Base-by-base conservation (phyloP, 1,140 invertebrate genomes). In the Neodiprion pinetum region DNA sequence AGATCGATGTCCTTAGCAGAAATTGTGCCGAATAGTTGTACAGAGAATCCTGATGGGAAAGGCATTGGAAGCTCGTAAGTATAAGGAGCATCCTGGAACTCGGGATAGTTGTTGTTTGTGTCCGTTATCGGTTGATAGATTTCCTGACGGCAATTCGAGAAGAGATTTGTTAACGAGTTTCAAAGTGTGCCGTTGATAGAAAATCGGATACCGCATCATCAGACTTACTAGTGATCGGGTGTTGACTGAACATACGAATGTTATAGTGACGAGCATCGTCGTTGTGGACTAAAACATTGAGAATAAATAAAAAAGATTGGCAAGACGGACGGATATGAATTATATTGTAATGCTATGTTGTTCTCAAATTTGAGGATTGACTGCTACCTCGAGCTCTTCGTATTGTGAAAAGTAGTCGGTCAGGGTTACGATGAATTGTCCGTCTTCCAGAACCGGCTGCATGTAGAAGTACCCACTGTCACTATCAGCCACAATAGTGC, bases 61-160 rank as follows among this genome's bases (percentile, higher is more conserved):
- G 80, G 80, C 77, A 82, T 82, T 9, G 78, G 76, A 3, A 82
- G 21, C 23, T 12, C 70, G 72, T 76, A 80, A 66, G 72, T 73
- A 65, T 82, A 82, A 14, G 75, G 73, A 10, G 68, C 48, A 65
- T 79, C 47, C 21, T 71, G 14, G 49, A 81, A 81, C 50, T 80
- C 71, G 10, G 80, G 80, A 28, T 73, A 2, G 67, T 81, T 71
- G 75, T 80, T 81, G 53, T 80, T 81, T 17, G 76, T 78, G 53
- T 81, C 79, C 12, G 28, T 67, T 9, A 80, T 76, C 12, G 50
- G 67, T 48, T 73, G 74, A 49, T 23, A 50, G 48, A 80, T 69
- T 67, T 74, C 74, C 79, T 80, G 67, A 72, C 28, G 28, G n/a
- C 5, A 61, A 17, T 61, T 40, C 2, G 5, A 40, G 28, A 40